phyloP scores from a whole-genome alignment of 2,113 vertebrate species.

The Columbina picui region DNA sequence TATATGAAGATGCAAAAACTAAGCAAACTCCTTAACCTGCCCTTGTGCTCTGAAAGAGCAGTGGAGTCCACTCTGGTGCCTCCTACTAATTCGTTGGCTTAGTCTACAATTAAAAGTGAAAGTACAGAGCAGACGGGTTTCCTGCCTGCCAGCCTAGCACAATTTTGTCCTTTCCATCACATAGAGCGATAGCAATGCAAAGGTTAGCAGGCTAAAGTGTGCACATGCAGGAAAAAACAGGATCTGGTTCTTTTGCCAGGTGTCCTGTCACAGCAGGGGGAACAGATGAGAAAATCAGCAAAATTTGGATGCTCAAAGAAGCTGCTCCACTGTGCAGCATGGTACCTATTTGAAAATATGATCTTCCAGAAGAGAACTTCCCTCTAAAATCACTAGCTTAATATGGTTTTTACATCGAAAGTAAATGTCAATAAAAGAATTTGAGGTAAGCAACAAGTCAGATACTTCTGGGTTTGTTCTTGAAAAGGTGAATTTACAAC shows the following conservation, averaged over 20 bases:
- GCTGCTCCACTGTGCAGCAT: background rate
- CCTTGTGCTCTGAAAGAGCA: background rate
- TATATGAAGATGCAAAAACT: background rate
- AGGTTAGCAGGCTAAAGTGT: background rate
- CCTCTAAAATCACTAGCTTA: background rate
- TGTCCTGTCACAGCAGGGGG: constrained; percentile 11
- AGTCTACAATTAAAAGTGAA: background rate
- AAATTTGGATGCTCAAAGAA: background rate
- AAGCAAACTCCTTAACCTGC: background rate
- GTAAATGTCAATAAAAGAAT: background rate
- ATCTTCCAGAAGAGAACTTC: background rate
- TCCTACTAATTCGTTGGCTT: background rate
- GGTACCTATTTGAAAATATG: background rate
- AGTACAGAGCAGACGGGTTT: background rate
- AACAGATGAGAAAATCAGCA: constrained; percentile 49
- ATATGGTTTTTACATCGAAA: background rate
- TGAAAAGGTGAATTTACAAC: constrained; percentile 44
- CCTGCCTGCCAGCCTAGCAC: background rate
- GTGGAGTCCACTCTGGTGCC: background rate
- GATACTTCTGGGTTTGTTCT: background rate
- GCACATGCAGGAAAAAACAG: background rate
- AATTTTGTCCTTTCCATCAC: background rate
- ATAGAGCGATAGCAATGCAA: background rate
- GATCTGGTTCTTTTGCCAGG: background rate
- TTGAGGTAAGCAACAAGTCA: background rate